A percentile compares a stretch with the other conserved stretches of the same genome.
Conservation (phyloP, 1,140 invertebrate genomes). For the Antheraea mylitta region DNA sequence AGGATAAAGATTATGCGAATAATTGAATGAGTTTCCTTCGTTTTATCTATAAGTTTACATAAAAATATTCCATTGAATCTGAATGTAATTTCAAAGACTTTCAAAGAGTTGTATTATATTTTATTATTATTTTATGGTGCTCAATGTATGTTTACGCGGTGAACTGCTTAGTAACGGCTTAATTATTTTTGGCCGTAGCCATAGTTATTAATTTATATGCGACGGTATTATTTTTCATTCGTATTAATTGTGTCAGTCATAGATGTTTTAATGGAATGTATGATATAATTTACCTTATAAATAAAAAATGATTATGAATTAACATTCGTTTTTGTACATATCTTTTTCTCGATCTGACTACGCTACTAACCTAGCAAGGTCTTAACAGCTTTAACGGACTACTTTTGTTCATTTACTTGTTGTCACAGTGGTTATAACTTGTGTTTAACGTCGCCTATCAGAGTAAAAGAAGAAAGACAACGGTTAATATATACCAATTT, state of each 20-base stretch:
- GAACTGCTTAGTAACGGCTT: conserved; percentile 47
- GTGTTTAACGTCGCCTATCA: no score
- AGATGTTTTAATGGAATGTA: conserved; percentile 47
- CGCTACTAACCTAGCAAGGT: no score
- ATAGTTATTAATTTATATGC: conserved; percentile 40
- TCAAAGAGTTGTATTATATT: not conserved
- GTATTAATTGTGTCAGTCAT: conserved; percentile 42
- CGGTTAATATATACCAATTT: no score
- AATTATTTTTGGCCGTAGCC: conserved; percentile 35
- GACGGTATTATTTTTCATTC: conserved; percentile 69
- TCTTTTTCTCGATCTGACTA: no score
- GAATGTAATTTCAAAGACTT: not conserved
- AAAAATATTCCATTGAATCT: not conserved
- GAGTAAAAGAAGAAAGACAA: no score
- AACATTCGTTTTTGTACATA: conserved; percentile 8
- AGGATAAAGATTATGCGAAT: not conserved
- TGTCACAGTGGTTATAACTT: no score
- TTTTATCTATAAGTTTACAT: not conserved
- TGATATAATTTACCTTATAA: conserved; percentile 42
- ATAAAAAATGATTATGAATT: conserved; percentile 48
- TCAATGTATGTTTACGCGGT: conserved; percentile 24
- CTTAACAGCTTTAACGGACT: no score
- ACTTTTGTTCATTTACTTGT: no score
- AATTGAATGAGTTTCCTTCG: not conserved
- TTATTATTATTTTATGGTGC: conserved; percentile 34